A percentile compares a stretch with the other conserved stretches of the same genome.
Evolutionary conservation across 2,888 invertebrate species (phyloP).

Genomic region (Leucophenga maculata): DNA sequence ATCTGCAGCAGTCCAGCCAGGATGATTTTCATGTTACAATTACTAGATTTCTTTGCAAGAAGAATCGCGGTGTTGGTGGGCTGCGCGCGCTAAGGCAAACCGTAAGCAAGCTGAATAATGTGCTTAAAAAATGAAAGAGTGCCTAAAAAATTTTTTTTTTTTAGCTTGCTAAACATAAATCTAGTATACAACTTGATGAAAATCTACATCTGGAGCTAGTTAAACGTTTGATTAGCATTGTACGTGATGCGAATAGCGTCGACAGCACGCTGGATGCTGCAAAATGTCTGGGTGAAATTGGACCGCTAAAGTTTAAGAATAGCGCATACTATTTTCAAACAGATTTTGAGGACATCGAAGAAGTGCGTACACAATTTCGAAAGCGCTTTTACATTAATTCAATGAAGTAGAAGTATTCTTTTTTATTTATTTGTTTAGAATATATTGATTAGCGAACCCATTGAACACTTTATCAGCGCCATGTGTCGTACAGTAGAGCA

Average conservation of each 20-base stretch:
- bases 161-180: conserved; percentile 60
- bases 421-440: background rate
- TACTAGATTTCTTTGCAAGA: conserved; percentile 46
- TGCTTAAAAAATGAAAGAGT: no score
- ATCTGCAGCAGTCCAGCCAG: conserved; percentile 22
- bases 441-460: conserved; percentile 33
- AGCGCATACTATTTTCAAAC: conserved; percentile 64
- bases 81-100: conserved; percentile 48
- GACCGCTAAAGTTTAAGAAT: conserved; percentile 57
- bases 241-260: conserved; percentile 48
- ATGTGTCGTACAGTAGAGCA: conserved; percentile 55
- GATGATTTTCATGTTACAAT: conserved; percentile 34
- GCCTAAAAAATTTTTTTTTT: no score
- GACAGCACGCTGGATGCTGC: conserved; percentile 77
- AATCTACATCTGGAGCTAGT: conserved; percentile 55
- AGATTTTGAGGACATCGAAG: conserved; percentile 51
- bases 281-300: conserved; percentile 76
- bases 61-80: conserved; percentile 46
- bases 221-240: conserved; percentile 55
- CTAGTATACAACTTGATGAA: conserved; percentile 45
- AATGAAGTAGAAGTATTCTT: no score
- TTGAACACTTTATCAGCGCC: conserved; percentile 50
- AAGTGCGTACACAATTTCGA: no score
- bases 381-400: no score
- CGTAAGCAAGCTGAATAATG: no score